Conservation (phyloP, 2,797 vertebrate genomes). For the Coregonus sp. region DNA sequence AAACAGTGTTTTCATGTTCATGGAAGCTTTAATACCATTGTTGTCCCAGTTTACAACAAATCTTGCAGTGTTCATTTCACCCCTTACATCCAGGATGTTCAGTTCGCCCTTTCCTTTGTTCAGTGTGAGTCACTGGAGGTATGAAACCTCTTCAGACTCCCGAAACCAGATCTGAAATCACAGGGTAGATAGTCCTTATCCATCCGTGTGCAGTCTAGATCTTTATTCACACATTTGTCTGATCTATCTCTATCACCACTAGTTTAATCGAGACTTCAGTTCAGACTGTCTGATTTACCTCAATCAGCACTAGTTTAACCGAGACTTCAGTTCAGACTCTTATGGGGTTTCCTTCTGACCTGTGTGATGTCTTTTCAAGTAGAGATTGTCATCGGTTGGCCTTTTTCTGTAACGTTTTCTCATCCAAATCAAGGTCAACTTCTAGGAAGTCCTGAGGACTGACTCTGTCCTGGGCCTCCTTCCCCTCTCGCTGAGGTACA, state of each 20-base stretch:
- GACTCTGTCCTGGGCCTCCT: slow-evolving; percentile 47
- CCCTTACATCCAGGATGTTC: slow-evolving; percentile 5
- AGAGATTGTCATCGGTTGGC: slow-evolving; percentile 16
- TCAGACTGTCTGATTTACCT: neutral
- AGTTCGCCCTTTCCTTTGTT: slow-evolving; percentile 12
- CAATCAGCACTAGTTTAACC: neutral
- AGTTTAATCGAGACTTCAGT: slow-evolving; percentile 1
- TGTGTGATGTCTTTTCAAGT: slow-evolving; percentile 24
- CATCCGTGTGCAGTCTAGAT: slow-evolving; percentile 3
- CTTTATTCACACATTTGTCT: slow-evolving; percentile 13
- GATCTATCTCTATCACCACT: neutral
- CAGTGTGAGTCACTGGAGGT: neutral
- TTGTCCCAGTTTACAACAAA: too few species aligned
- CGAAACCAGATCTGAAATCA: slow-evolving; percentile 1
- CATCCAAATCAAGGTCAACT: slow-evolving; percentile 61
- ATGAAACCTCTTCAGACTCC: slow-evolving; percentile 6
- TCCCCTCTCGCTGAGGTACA: slow-evolving; percentile 6
- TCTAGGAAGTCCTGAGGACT: slow-evolving; percentile 71
- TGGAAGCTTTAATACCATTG: too few species aligned
- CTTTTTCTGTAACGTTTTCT: slow-evolving; percentile 6
- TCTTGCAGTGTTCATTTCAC: neutral
- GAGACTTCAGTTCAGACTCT: slow-evolving; percentile 3
- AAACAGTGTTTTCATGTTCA: neutral
- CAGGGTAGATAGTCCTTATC: neutral
- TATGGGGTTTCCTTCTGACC: neutral